Percentiles rank a stretch among this genome's conserved stretches.
These are phyloP conservation scores for Chaetodon auriga DNA, from an alignment of 2,113 vertebrate species.

Conservation along the genomic window DNA sequence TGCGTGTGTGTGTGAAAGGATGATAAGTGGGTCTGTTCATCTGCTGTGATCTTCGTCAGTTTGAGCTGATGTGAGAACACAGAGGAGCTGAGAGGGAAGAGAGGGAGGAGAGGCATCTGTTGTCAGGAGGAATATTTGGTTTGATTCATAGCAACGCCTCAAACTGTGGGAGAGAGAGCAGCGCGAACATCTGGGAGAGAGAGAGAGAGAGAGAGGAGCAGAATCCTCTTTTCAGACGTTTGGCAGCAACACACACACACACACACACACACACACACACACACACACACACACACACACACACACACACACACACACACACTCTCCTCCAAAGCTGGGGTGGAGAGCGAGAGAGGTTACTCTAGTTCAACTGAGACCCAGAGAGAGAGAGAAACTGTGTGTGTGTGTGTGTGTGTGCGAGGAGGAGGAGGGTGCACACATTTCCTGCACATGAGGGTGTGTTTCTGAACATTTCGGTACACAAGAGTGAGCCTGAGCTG, in stretches of 20 bases:
- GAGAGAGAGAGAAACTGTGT: neutral
- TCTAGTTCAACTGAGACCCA: conserved; percentile 54
- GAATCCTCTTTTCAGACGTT: conserved; percentile 33
- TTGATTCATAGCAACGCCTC: conserved; percentile 70
- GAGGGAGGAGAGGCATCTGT: conserved; percentile 51
- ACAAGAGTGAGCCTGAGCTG: conserved; percentile 1
- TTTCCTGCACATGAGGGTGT: conserved; percentile 51
- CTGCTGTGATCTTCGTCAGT: neutral
- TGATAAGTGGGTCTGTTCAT: neutral
- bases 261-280: conserved; percentile 23
- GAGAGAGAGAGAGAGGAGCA: conserved; percentile 26
- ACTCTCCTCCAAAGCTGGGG: conserved; percentile 32
- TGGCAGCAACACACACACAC: conserved; percentile 50
- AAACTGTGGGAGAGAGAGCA: conserved; percentile 36
- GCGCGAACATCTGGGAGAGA: conserved; percentile 51
- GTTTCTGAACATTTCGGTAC: conserved; percentile 21
- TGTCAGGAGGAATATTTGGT: conserved; percentile 71
- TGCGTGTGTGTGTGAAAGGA: neutral
- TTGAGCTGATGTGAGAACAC: conserved; percentile 31
- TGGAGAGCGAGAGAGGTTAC: conserved; percentile 54
- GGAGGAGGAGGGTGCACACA: conserved; percentile 35
- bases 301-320: no score
- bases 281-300: no score
- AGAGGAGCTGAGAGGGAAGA: conserved; percentile 46
- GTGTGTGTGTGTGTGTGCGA: no score